Evolutionary conservation across 2,113 vertebrate species (phyloP).

Genomic region (Carassius carassius): DNA sequence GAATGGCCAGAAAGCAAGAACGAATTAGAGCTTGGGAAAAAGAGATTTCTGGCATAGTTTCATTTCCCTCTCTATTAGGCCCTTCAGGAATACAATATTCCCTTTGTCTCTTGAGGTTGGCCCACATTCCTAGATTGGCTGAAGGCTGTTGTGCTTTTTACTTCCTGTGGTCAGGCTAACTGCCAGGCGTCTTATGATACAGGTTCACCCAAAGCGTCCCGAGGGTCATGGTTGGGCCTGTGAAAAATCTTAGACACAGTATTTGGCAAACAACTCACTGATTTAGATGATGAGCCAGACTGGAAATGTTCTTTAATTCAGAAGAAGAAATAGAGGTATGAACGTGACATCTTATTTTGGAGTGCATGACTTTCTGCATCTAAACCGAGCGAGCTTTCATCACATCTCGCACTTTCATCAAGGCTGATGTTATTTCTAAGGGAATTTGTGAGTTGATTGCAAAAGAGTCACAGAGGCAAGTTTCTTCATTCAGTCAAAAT

Average conservation of each 20-base stretch:
- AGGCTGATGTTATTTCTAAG: constrained; percentile 39
- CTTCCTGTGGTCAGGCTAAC: constrained; percentile 45
- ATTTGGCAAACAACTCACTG: not conserved
- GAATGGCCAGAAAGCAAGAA: constrained; percentile 38
- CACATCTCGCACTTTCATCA: constrained; percentile 41
- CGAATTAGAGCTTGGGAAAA: constrained; percentile 15
- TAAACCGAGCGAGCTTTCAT: constrained; percentile 21
- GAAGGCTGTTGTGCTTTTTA: constrained; percentile 15
- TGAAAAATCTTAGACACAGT: not conserved
- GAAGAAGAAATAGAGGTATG: not conserved
- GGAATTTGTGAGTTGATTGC: constrained; percentile 40
- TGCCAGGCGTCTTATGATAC: constrained; percentile 50
- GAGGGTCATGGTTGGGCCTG: constrained; percentile 13
- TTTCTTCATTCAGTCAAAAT: constrained; percentile 20
- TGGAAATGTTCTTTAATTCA: not conserved
- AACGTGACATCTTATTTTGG: not conserved
- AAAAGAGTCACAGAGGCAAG: constrained; percentile 22
- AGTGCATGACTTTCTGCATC: not conserved
- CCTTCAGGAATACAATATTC: constrained; percentile 41
- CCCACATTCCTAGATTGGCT: constrained; percentile 35
- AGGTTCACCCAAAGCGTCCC: constrained; percentile 38
- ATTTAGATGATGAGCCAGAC: not conserved
- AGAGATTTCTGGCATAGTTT: constrained; percentile 36
- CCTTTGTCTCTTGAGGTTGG: constrained; percentile 53
- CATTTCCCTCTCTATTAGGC: constrained; percentile 26